phyloP scores from a whole-genome alignment of 1,140 invertebrate genomes.

The Elymnias hypermnestra region DNA sequence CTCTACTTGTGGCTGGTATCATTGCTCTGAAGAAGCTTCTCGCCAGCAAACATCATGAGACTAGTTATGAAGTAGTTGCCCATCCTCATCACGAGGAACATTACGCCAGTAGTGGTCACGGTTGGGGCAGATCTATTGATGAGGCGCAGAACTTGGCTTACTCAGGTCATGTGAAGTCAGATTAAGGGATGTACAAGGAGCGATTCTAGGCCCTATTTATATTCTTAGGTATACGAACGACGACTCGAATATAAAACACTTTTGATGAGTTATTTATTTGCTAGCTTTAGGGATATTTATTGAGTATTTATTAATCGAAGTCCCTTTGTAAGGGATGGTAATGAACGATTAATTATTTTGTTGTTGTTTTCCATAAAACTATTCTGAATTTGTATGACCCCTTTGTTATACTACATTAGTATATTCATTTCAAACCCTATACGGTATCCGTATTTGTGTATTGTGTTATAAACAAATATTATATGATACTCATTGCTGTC shows the following conservation, averaged over 20 bases:
- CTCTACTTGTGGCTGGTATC: conserved; percentile 84
- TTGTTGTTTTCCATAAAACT: conserved; percentile 57
- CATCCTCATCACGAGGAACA: conserved; percentile 81
- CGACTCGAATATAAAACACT: conserved; percentile 18
- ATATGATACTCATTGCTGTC: conserved; percentile 21
- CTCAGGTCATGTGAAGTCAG: conserved; percentile 74
- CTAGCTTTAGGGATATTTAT: conserved; percentile 56
- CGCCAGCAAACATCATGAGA: conserved; percentile 81
- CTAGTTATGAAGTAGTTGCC: conserved; percentile 84
- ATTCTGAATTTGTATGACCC: conserved; percentile 67
- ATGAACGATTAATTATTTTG: conserved; percentile 32
- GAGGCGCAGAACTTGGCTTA: conserved; percentile 81
- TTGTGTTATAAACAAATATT: conserved; percentile 50
- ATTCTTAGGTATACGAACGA: conserved; percentile 32
- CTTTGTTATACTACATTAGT: conserved; percentile 65
- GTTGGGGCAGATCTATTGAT: conserved; percentile 77
- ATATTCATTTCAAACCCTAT: conserved; percentile 54
- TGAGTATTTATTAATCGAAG: conserved; percentile 47
- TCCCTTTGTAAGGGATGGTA: conserved; percentile 53
- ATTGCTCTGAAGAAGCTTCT: conserved; percentile 88
- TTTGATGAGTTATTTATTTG: conserved; percentile 47
- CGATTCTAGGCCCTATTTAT: conserved; percentile 26
- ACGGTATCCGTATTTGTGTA: conserved; percentile 74
- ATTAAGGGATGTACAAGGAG: conserved; percentile 35
- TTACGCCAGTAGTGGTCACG: conserved; percentile 71